phyloP scores from a whole-genome alignment of 2,797 vertebrate species.

The Polyboroides typus region DNA sequence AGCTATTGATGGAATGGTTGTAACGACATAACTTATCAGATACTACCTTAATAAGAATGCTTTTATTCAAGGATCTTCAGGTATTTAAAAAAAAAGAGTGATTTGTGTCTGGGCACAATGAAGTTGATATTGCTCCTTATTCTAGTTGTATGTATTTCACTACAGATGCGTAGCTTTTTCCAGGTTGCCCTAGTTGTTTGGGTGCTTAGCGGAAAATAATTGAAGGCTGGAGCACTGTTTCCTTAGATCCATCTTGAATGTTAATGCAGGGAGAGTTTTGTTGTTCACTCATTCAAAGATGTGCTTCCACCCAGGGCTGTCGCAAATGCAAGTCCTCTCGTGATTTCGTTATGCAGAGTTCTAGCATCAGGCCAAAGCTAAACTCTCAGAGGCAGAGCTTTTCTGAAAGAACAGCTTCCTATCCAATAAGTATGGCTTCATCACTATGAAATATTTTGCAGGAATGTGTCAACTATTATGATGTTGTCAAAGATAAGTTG shows the following conservation, averaged over 20 bases:
- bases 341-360: neutral
- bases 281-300: neutral
- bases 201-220: neutral
- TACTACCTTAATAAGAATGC: neutral
- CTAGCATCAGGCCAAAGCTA: neutral
- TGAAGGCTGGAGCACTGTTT: neutral
- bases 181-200: neutral
- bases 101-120: neutral
- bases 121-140: neutral
- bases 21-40: neutral
- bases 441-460: neutral
- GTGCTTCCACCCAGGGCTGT: neutral
- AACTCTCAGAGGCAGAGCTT: neutral
- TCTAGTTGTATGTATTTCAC: neutral
- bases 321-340: neutral
- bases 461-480: neutral
- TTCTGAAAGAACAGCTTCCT: neutral
- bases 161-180: neutral
- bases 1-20: neutral
- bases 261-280: neutral
- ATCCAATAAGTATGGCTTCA: neutral
- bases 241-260: neutral
- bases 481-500: neutral
- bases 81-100: neutral
- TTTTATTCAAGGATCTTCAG: neutral